Percentiles rank a stretch among this genome's conserved stretches.
phyloP scores from a whole-genome alignment of 2,888 invertebrate species.

The Nasonia oneida region DNA sequence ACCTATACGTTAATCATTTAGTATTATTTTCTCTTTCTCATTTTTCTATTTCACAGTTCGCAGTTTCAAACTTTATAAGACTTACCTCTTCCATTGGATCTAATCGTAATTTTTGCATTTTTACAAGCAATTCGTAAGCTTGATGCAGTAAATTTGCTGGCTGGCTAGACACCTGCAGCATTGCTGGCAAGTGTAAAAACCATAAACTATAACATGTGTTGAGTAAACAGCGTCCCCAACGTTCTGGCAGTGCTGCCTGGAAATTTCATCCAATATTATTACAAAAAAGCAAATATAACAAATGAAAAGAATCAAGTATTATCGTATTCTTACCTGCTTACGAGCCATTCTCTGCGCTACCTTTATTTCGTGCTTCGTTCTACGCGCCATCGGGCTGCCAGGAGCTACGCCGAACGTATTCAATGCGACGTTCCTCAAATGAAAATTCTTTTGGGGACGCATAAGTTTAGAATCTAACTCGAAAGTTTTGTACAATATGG shows the following conservation, averaged over 20 bases:
- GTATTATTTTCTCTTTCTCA: not conserved
- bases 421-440: constrained; percentile 74
- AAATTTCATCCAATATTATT: constrained; percentile 51
- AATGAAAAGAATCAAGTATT: not conserved
- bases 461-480: constrained; percentile 84
- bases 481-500: constrained; percentile 82
- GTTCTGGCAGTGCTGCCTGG: constrained; percentile 86
- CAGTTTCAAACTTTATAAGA: constrained; percentile 11
- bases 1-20: constrained; percentile 81
- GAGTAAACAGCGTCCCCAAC: constrained; percentile 95
- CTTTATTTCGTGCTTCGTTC: constrained; percentile 97
- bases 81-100: constrained; percentile 92
- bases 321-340: constrained; percentile 76
- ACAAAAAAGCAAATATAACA: not conserved
- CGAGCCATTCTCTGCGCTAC: constrained; percentile 91
- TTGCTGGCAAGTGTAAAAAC: constrained; percentile 97
- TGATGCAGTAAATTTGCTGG: constrained; percentile 77
- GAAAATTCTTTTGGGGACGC: constrained; percentile 76
- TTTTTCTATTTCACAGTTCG: not conserved
- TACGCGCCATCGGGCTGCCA: constrained; percentile 93
- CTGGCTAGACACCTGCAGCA: constrained; percentile 82
- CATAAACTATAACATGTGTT: constrained; percentile 96
- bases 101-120: constrained; percentile 91
- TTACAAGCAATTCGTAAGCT: constrained; percentile 92
- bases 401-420: constrained; percentile 81